phyloP scores from a whole-genome alignment of 2,797 vertebrate species.

The Hemitrygon akajei region DNA sequence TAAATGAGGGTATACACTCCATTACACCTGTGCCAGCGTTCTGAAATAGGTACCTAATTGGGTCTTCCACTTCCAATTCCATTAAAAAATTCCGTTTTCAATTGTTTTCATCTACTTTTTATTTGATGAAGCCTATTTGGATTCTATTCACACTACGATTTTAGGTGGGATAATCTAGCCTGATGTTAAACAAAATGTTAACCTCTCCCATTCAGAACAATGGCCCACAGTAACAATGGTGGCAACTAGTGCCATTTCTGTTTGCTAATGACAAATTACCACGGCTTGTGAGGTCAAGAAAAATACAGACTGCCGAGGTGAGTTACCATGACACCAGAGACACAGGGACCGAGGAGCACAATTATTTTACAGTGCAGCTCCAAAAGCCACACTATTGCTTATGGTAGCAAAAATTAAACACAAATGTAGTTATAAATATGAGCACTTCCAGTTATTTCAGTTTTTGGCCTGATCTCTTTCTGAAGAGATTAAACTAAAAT shows the following conservation, averaged over 20 bases:
- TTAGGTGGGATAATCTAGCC: neutral
- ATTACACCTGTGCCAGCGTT: neutral
- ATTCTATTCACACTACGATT: neutral
- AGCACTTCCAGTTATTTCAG: neutral
- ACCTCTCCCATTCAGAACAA: neutral
- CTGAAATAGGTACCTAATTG: neutral
- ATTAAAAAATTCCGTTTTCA: neutral
- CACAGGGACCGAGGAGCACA: neutral
- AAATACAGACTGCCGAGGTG: neutral
- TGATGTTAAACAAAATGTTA: neutral
- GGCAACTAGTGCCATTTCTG: neutral
- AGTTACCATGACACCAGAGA: neutral
- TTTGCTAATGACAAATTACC: neutral
- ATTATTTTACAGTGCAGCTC: neutral
- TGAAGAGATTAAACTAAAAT: neutral
- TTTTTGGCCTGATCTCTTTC: neutral
- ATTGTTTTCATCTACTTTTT: neutral
- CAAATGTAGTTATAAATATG: neutral
- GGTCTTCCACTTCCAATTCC: neutral
- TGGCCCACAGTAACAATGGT: neutral
- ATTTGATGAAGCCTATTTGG: neutral
- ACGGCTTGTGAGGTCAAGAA: neutral
- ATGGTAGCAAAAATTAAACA: neutral
- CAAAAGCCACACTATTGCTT: neutral
- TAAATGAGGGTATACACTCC: neutral